Evolutionary conservation across 2,888 invertebrate genomes (phyloP).

Genomic region (Subacronicta megacephala): DNA sequence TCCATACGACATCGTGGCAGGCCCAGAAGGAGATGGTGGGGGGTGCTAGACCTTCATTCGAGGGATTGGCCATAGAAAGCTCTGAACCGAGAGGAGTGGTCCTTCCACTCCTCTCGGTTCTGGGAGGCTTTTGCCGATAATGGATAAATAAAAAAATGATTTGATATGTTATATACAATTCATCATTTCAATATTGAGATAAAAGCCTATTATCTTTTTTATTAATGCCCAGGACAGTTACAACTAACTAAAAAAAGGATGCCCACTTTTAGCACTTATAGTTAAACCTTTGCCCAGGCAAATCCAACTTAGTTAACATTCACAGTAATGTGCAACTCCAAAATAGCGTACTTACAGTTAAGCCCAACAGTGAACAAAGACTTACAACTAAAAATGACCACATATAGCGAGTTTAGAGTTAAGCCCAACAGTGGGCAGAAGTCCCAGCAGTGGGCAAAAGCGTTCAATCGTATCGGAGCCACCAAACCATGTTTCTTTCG

Average conservation of each 20-base stretch:
- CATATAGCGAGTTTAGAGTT: background rate
- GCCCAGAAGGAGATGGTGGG: too few species aligned
- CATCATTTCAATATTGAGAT: too few species aligned
- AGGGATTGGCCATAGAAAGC: too few species aligned
- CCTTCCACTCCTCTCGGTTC: too few species aligned
- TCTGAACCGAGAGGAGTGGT: too few species aligned
- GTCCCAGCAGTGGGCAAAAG: slow-evolving; percentile 10
- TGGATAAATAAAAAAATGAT: too few species aligned
- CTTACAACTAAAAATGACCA: background rate
- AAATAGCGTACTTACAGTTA: slow-evolving; percentile 1
- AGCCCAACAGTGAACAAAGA: background rate
- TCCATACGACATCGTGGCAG: too few species aligned
- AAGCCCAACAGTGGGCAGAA: slow-evolving; percentile 1
- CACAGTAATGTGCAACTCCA: background rate
- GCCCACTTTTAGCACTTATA: background rate
- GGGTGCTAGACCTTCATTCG: too few species aligned
- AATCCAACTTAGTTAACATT: slow-evolving; percentile 1
- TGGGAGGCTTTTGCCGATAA: too few species aligned
- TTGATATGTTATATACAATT: too few species aligned
- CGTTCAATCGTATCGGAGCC: slow-evolving; percentile 43
- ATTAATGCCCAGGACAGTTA: background rate
- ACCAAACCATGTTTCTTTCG: slow-evolving; percentile 24
- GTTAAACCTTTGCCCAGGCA: background rate
- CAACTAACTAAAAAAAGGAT: background rate
- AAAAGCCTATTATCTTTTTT: too few species aligned